Conservation (phyloP, 2,888 invertebrate genomes). For the Cremastinae sp. region DNA sequence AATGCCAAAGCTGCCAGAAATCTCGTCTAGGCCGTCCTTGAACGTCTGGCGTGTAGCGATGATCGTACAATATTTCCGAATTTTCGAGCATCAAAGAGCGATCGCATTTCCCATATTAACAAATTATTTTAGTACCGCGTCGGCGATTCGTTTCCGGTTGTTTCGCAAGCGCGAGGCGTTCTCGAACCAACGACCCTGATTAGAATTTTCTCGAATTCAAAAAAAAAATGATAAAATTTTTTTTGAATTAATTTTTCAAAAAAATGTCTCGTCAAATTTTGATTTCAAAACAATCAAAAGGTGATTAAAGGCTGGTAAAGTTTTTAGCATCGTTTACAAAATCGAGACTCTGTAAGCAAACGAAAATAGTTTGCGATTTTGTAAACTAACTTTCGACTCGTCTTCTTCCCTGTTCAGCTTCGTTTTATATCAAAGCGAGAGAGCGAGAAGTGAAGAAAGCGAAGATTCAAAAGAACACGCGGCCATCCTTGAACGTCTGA, state of each 20-base stretch:
- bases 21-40: constrained; percentile 57
- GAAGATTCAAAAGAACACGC: constrained; percentile 35
- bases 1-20: constrained; percentile 51
- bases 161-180: not conserved
- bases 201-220: not conserved
- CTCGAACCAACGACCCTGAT: not conserved
- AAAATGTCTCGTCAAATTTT: no score
- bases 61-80: constrained; percentile 45
- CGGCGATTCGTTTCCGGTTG: not conserved
- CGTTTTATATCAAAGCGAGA: constrained; percentile 22
- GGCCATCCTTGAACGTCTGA: constrained; percentile 47
- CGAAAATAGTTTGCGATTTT: no score
- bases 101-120: constrained; percentile 27
- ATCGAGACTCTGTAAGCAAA: no score
- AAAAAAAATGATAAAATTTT: not conserved
- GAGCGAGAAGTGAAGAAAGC: constrained; percentile 11
- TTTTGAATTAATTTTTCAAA: not conserved
- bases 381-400: not conserved
- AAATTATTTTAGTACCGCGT: constrained; percentile 18
- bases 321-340: no score
- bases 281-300: no score
- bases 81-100: constrained; percentile 47
- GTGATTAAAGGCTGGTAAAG: no score
- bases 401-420: constrained; percentile 12
- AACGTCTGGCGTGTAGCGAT: constrained; percentile 55